Base-by-base conservation (phyloP, 2,888 invertebrate species). In the Dicranocentrus wangi region DNA sequence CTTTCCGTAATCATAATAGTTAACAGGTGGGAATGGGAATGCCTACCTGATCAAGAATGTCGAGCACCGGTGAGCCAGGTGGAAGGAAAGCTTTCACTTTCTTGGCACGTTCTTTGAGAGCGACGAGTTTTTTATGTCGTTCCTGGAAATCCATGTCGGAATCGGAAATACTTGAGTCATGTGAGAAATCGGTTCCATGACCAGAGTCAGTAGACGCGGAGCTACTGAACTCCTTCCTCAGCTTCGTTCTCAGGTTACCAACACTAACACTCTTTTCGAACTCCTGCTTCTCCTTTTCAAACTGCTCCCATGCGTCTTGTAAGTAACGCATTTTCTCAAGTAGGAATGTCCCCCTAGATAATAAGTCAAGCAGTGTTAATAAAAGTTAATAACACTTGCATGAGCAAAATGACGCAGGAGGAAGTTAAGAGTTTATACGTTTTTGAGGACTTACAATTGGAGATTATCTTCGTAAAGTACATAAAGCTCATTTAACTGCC, bases 401-500 rank as follows among this genome's bases (percentile, higher is more conserved):
- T 32, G 32, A 32, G 3, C 5, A 32, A 32, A 32, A 32, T n/a
- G n/a, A n/a, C n/a, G n/a, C n/a, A n/a, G n/a, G n/a, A n/a, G n/a
- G n/a, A n/a, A n/a, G n/a, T n/a, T n/a, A n/a, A n/a, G n/a, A n/a
- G n/a, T 32, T 32, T 32, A 10, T 32, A n/a, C n/a, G 32, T 32
- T 32, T 32, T 7, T 32, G 32, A 32, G 13, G 21, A 80, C 85
- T 85, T 83, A 85, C 85, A 86, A 72, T 66, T 86, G 86, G 47
- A 85, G 84, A 72, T 86, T 86, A 68, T 86, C 86, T 61, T 86
- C 86, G 63, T 86, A 86, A n/a, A 86, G 75, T 2, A 83, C 76
- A 81, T 86, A 86, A 21, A 86, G 75, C 77, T 86, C 85, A 53
- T 84, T 82, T n/a, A 86, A 60, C 61, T 86, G 86, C 28, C 83